Percentiles rank a stretch among this genome's conserved stretches.
Conservation (phyloP, 2,113 vertebrate species). For the Triplophysa rosa region DNA sequence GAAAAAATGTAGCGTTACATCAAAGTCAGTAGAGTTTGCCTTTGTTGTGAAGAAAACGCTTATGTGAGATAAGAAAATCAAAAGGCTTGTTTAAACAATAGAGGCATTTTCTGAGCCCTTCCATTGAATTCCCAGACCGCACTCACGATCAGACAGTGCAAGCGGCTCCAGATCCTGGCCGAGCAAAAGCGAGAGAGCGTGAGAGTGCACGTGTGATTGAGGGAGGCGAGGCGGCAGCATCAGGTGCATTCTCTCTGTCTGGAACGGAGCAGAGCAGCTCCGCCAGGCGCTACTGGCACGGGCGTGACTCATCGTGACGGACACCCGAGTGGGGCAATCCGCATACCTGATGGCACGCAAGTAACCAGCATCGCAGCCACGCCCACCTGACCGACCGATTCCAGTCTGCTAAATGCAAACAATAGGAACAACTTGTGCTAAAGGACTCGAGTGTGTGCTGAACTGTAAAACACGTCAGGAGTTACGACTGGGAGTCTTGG, state of each 20-base stretch:
- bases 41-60: background rate
- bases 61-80: background rate
- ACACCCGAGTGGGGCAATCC: constrained; percentile 2
- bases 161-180: constrained; percentile 62
- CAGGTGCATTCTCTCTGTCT: constrained; percentile 56
- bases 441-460: background rate
- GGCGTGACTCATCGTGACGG: constrained; percentile 23
- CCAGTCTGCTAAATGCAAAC: constrained; percentile 3
- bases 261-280: constrained; percentile 29
- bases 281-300: constrained; percentile 8
- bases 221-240: constrained; percentile 31
- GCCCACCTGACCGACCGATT: constrained; percentile 5
- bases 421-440: background rate
- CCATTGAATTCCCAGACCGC: constrained; percentile 4
- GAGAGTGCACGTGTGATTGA: background rate
- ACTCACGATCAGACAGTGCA: constrained; percentile 56
- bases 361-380: background rate
- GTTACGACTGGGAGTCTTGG: background rate
- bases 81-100: background rate
- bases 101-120: constrained; percentile 21
- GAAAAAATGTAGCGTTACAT: constrained; percentile 29
- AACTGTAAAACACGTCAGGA: background rate
- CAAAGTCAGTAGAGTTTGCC: background rate
- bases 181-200: constrained; percentile 31
- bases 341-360: background rate